Conservation (phyloP, 2,113 vertebrate species). For the Cochlearius cochlearius region DNA sequence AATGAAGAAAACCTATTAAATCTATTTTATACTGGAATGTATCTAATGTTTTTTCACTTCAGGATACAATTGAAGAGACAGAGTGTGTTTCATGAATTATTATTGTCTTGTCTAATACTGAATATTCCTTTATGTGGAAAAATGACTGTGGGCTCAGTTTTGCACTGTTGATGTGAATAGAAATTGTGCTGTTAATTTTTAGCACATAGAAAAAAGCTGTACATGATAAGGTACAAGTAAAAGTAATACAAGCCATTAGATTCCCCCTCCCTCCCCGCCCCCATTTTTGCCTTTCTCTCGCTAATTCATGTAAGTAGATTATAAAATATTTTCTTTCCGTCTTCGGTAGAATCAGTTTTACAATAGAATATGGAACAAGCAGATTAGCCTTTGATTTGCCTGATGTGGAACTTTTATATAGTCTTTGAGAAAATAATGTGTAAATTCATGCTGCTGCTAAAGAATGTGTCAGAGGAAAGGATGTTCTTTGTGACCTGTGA, state of each 20-base stretch:
- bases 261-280: no score
- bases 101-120: neutral
- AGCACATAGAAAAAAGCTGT: neutral
- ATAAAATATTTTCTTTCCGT: neutral
- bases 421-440: neutral
- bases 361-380: neutral
- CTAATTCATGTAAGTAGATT: neutral
- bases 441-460: neutral
- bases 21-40: neutral
- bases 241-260: neutral
- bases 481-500: constrained; percentile 22
- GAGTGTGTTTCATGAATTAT: neutral
- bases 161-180: neutral
- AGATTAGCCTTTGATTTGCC: neutral
- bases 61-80: neutral
- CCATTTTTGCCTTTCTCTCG: neutral
- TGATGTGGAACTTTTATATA: neutral
- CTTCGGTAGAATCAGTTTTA: neutral
- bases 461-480: neutral
- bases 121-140: neutral
- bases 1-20: neutral
- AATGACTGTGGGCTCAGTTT: neutral
- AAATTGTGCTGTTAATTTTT: neutral
- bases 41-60: neutral
- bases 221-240: neutral